Percentiles rank a stretch among this genome's conserved stretches.
Evolutionary conservation across 2,888 invertebrate genomes (phyloP).

Genomic region (Pammene fasciana): DNA sequence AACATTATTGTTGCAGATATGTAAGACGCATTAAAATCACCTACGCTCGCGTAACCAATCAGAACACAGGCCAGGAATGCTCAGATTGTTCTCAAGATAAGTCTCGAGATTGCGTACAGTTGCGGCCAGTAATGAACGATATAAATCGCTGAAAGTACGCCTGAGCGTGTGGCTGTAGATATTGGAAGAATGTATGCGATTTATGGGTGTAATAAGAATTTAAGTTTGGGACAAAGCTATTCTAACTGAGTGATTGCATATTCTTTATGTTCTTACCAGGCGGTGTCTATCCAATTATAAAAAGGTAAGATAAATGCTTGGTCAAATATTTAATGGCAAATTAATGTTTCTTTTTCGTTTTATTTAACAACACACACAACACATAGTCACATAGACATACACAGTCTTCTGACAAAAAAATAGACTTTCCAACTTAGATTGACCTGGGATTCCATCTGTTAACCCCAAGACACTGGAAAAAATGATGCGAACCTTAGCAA

Average conservation of each 20-base stretch:
- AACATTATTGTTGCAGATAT: no score
- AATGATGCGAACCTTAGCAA: no score
- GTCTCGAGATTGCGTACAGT: conserved; percentile 49
- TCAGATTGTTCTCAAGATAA: conserved; percentile 65
- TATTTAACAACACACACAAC: no score
- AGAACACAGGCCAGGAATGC: conserved; percentile 48
- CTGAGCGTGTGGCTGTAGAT: conserved; percentile 18
- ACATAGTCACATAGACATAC: no score
- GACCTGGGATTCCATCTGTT: no score
- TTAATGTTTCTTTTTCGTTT: no score
- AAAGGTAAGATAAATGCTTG: no score
- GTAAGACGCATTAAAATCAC: no score
- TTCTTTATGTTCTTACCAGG: background rate
- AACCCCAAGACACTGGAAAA: no score
- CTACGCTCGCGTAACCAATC: background rate
- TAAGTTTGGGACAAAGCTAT: conserved; percentile 17
- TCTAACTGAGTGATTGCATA: background rate
- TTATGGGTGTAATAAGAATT: conserved; percentile 28
- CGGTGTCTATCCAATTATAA: background rate
- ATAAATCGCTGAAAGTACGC: conserved; percentile 55
- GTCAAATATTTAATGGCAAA: no score
- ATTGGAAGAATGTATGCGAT: conserved; percentile 23
- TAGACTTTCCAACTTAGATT: no score
- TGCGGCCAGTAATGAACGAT: conserved; percentile 60
- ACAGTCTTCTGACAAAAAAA: no score